Evolutionary conservation across 2,797 vertebrate genomes (phyloP).

Genomic region (Chloroceryle amazona): DNA sequence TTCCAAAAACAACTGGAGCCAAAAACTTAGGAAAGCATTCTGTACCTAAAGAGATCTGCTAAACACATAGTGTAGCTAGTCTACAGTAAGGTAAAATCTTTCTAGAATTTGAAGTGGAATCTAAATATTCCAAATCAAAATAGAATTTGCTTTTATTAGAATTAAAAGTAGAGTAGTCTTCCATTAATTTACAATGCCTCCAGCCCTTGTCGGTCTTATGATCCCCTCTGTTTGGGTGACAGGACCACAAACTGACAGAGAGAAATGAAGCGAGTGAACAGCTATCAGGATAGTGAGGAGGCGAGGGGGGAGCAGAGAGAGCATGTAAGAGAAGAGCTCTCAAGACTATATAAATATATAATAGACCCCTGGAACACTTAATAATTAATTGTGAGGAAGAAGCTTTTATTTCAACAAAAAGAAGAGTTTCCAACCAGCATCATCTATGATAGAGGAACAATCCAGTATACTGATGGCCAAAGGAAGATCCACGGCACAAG

Average conservation of each 20-base stretch:
- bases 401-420: constrained; percentile 71
- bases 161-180: background rate
- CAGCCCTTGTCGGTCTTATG: background rate
- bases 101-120: background rate
- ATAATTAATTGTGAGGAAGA: constrained; percentile 74
- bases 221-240: constrained; percentile 36
- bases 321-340: constrained; percentile 47
- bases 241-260: constrained; percentile 63
- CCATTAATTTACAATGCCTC: background rate
- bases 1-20: background rate
- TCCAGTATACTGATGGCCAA: background rate
- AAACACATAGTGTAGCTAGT: background rate
- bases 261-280: constrained; percentile 67
- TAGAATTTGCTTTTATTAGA: background rate
- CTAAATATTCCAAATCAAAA: background rate
- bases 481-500: background rate
- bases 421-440: constrained; percentile 39
- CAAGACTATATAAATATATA: constrained; percentile 76
- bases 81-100: background rate
- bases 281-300: constrained; percentile 9
- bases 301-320: background rate
- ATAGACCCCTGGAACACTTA: constrained; percentile 69
- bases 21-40: background rate
- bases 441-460: background rate
- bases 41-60: background rate